phyloP scores from a whole-genome alignment of 2,888 invertebrate genomes.

The Chrysolina americana region DNA sequence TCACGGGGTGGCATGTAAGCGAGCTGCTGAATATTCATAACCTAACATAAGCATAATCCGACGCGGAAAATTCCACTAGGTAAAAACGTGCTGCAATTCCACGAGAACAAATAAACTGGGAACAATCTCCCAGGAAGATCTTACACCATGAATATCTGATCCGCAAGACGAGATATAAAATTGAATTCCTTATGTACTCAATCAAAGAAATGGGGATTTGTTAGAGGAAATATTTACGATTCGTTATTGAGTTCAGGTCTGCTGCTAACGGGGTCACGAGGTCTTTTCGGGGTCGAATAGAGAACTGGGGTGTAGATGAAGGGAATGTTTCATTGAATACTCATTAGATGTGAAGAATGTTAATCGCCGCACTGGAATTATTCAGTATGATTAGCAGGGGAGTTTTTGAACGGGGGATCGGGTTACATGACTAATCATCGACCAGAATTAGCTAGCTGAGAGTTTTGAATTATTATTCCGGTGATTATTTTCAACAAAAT shows the following conservation, averaged over 20 bases:
- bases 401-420: neutral
- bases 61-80: neutral
- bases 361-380: neutral
- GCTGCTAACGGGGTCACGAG: neutral
- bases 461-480: too few relatives aligned
- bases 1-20: neutral
- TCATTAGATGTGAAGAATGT: neutral
- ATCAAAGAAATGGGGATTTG: slow-evolving; percentile 17
- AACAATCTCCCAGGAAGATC: slow-evolving; percentile 19
- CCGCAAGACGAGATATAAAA: slow-evolving; percentile 6
- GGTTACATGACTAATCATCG: neutral
- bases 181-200: slow-evolving; percentile 20
- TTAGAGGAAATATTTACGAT: slow-evolving; percentile 8
- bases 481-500: too few relatives aligned
- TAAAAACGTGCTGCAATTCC: slow-evolving; percentile 5
- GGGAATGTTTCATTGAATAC: neutral
- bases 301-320: neutral
- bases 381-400: neutral
- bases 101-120: neutral
- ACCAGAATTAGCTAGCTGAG: too few relatives aligned
- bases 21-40: slow-evolving; percentile 12
- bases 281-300: neutral
- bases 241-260: slow-evolving; percentile 16
- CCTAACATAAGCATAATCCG: slow-evolving; percentile 6
- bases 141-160: slow-evolving; percentile 20